phyloP scores from a whole-genome alignment of 1,140 invertebrate genomes.

The Macrotrachela quadricornifera region DNA sequence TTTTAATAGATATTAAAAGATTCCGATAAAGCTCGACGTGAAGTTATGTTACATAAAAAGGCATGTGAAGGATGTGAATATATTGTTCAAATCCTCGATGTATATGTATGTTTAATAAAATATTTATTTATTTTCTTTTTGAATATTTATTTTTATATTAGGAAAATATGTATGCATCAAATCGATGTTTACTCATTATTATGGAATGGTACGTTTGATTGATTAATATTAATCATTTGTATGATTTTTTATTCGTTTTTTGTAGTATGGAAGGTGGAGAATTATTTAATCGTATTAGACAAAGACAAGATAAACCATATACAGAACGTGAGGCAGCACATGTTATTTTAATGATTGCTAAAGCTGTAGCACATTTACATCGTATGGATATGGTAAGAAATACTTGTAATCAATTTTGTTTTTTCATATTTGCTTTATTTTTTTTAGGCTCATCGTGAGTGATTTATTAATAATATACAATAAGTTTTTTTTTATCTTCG shows the following conservation, averaged over 20 bases:
- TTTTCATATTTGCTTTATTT: neutral
- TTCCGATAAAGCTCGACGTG: constrained; percentile 2
- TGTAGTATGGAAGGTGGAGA: constrained; percentile 84
- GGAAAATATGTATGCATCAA: neutral
- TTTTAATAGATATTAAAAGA: neutral
- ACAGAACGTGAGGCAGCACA: constrained; percentile 77
- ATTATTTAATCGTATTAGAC: constrained; percentile 82
- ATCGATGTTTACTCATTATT: constrained; percentile 1
- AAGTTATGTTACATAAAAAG: constrained; percentile 2
- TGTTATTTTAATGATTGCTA: constrained; percentile 84
- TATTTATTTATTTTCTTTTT: too few relatives aligned
- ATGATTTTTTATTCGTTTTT: constrained; percentile 9
- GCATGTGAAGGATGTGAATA: constrained; percentile 7
- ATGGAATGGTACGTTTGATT: constrained; percentile 1
- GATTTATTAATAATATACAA: neutral
- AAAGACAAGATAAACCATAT: constrained; percentile 69
- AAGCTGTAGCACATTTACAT: constrained; percentile 81
- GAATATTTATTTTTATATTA: constrained; percentile 6
- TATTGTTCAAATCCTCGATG: constrained; percentile 7
- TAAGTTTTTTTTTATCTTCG: neutral
- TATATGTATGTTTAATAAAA: constrained; percentile 2
- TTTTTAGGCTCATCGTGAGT: neutral
- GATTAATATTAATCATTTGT: neutral
- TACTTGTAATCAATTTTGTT: constrained; percentile 39
- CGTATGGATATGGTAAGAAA: constrained; percentile 61